Conservation (phyloP, 2,888 invertebrate species). For the Melipona beecheii region DNA sequence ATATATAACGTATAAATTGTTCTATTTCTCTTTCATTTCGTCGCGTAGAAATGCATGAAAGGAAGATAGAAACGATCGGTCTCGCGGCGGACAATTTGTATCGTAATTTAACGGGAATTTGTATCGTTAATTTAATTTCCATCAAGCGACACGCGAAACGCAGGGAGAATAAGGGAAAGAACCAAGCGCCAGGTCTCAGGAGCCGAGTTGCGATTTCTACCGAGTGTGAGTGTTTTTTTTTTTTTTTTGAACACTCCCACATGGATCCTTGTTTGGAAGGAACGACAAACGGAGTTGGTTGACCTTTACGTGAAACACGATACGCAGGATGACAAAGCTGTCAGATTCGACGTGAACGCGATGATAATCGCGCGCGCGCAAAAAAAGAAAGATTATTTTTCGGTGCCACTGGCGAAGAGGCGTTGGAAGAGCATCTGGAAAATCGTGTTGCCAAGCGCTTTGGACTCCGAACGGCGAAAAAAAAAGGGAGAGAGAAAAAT, state of each 20-base stretch:
- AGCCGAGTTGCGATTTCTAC: neutral
- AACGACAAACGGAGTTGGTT: neutral
- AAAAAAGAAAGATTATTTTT: neutral
- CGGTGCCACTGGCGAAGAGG: neutral
- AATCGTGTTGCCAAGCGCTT: neutral
- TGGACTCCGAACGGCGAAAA: neutral
- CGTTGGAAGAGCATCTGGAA: neutral
- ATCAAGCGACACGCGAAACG: slow-evolving; percentile 8
- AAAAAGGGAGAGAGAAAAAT: no score
- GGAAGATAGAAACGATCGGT: neutral
- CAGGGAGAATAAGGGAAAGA: no score
- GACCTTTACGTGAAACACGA: neutral
- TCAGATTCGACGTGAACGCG: neutral
- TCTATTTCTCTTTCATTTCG: neutral
- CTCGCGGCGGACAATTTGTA: neutral
- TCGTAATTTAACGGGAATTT: neutral
- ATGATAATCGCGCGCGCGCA: neutral
- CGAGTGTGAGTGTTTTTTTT: neutral
- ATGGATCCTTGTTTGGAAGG: neutral
- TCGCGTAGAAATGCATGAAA: no score
- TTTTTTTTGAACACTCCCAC: neutral
- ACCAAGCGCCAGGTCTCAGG: neutral
- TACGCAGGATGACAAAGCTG: neutral
- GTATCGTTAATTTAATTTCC: slow-evolving; percentile 16
- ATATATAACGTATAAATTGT: no score